Percentiles rank a stretch among this genome's conserved stretches.
Evolutionary conservation across 1,140 invertebrate species (phyloP).

Genomic region (Reticulitermes speratus): DNA sequence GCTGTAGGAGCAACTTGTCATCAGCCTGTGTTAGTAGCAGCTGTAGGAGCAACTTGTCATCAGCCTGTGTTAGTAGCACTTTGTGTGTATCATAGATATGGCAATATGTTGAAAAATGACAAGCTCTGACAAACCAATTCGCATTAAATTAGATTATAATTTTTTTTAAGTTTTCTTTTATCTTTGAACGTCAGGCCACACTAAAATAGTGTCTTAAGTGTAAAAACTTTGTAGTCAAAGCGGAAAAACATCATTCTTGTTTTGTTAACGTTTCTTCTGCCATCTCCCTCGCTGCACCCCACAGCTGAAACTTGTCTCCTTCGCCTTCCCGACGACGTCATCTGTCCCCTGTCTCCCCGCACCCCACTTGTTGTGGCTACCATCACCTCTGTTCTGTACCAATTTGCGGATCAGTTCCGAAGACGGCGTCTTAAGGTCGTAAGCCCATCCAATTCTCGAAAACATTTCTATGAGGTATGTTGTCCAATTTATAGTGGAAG

Average conservation of each 20-base stretch:
- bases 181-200: too few species aligned
- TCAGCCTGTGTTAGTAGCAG: too few species aligned
- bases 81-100: too few species aligned
- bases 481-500: slow-evolving; percentile 52
- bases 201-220: too few species aligned
- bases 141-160: too few species aligned
- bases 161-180: too few species aligned
- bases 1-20: too few species aligned
- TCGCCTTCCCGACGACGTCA: background rate
- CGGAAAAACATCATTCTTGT: background rate
- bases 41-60: too few species aligned
- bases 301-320: background rate
- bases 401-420: slow-evolving; percentile 54
- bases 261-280: background rate
- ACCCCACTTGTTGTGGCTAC: slow-evolving; percentile 52
- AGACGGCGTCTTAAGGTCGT: slow-evolving; percentile 68
- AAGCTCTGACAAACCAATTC: too few species aligned
- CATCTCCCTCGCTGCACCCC: background rate
- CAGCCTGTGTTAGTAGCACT: too few species aligned
- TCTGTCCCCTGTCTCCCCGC: background rate
- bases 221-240: too few species aligned
- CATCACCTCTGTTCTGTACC: slow-evolving; percentile 61
- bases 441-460: slow-evolving; percentile 72
- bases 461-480: slow-evolving; percentile 66
- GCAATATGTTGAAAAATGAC: too few species aligned